A percentile compares a stretch with the other conserved stretches of the same genome.
phyloP scores from a whole-genome alignment of 2,888 invertebrate species.

The Enchytraeus crypticus region DNA sequence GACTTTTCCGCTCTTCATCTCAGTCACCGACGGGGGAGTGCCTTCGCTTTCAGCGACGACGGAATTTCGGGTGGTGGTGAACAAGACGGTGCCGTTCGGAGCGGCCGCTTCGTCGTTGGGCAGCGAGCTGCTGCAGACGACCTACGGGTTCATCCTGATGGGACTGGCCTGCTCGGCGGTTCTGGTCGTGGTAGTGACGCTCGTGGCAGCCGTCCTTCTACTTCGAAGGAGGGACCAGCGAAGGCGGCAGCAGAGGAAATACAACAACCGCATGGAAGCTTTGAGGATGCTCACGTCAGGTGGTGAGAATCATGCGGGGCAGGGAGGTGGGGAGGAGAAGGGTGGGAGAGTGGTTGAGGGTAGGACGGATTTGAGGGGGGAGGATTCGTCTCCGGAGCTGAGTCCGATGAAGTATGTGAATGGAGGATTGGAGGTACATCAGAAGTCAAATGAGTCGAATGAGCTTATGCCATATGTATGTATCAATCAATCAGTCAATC shows the following conservation, averaged over 20 bases:
- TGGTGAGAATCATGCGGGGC: background rate
- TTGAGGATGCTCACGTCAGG: conserved; percentile 3
- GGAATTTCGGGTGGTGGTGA: conserved; percentile 8
- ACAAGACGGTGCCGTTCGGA: conserved; percentile 4
- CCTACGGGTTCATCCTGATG: background rate
- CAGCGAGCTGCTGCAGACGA: background rate
- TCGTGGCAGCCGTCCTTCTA: background rate
- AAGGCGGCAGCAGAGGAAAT: background rate
- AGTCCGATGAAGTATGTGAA: background rate
- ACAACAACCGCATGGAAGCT: conserved; percentile 5
- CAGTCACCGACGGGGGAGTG: conserved; percentile 5
- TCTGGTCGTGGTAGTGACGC: conserved; percentile 2
- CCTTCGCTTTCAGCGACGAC: conserved; percentile 3
- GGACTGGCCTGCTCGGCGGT: background rate
- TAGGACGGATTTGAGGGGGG: too few species aligned
- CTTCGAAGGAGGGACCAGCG: background rate
- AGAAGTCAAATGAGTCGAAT: too few species aligned
- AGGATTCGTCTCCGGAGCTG: background rate
- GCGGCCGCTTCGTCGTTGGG: background rate
- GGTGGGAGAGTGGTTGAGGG: too few species aligned
- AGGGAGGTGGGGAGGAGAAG: too few species aligned
- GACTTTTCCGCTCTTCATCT: conserved; percentile 2
- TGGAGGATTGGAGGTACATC: too few species aligned
- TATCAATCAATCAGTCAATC: too few species aligned
- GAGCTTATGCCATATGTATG: too few species aligned